Evolutionary conservation across 1,140 invertebrate species (phyloP).

Genomic region (Fopius arisanus): DNA sequence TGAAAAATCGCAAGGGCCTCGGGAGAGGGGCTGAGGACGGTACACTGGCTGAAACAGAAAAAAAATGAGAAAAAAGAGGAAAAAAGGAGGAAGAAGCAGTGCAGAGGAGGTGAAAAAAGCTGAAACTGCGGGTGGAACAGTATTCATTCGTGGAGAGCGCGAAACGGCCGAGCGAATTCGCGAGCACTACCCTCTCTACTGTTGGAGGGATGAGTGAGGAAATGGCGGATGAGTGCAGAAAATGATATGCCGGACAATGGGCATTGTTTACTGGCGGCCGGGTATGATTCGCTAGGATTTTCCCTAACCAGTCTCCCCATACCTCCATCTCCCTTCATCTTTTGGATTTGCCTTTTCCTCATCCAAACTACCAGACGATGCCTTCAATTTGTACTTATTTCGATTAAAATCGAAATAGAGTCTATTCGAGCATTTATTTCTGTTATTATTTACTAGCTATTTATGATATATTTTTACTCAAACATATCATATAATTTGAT

Average conservation of each 20-base stretch:
- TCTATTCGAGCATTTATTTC: constrained; percentile 1
- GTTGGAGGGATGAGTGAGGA: constrained; percentile 11
- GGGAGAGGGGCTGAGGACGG: neutral
- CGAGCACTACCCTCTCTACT: constrained; percentile 33
- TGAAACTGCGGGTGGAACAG: constrained; percentile 21
- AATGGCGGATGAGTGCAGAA: constrained; percentile 37
- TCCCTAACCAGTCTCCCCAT: neutral
- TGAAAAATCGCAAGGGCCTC: constrained; percentile 8
- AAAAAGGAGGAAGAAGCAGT: constrained; percentile 1
- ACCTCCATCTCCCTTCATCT: neutral
- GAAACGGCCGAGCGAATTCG: constrained; percentile 32
- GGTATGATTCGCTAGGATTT: constrained; percentile 30
- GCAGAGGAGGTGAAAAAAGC: constrained; percentile 3
- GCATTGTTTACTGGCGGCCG: constrained; percentile 45
- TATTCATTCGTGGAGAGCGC: constrained; percentile 25
- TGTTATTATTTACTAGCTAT: neutral
- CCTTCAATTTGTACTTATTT: constrained; percentile 24
- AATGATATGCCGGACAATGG: constrained; percentile 44
- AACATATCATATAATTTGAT: neutral
- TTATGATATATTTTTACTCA: neutral
- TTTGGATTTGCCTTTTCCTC: neutral
- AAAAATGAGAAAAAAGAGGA: no score
- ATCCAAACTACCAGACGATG: constrained; percentile 26
- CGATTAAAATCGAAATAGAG: constrained; percentile 5
- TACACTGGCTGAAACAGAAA: neutral